Evolutionary conservation across 1,140 invertebrate genomes (phyloP), one percentile per base, ranked within the genome.

Genomic region (Drosophila sulfurigaster): DNA sequence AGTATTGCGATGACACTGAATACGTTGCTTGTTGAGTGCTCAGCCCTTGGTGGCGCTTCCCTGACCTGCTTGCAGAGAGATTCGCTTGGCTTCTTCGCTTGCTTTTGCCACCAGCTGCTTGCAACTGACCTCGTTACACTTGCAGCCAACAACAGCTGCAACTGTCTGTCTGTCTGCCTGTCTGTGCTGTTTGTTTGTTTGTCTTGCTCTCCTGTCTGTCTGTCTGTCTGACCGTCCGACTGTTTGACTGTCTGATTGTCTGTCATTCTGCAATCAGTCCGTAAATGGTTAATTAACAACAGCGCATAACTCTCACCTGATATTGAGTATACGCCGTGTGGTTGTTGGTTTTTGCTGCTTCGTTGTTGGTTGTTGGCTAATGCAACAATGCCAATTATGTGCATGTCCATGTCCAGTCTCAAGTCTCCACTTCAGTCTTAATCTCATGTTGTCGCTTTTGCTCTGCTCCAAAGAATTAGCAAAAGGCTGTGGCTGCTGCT

Each of bases 211-310:
- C 32, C 43, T 43, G 35, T 38, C 35, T 38, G 35, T 16, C 57
- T 60, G 43, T 41, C 46, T 69, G 35, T 54, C 6, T n/a, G 4
- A 3, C n/a, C 43, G 5, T 62, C 45, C 20, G 20, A 25, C 20
- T 20, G 25, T 48, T 13, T 28, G 32, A 2, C 25, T 15, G 32
- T 5, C 25, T 20, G 11, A 38, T 38, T 32, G 32, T 48, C 25
- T 30, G 35, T 62, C 48, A 48, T 5, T 41, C 30, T 75, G 75
- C 80, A 82, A 83, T 83, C 80, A 79, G 76, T 67, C 83, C 83
- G 70, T 88, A 87, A 87, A 87, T 87, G 83, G 83, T 79, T 87
- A 87, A 87, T 87, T 87, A 87, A 87, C 83, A 87, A 80, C 83
- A 88, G 57, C 83, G 83, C 83, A 88, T 87, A 87, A 87, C 83